Conservation (phyloP, 2,888 invertebrate species). For the Trypoxylon attenuatum region DNA sequence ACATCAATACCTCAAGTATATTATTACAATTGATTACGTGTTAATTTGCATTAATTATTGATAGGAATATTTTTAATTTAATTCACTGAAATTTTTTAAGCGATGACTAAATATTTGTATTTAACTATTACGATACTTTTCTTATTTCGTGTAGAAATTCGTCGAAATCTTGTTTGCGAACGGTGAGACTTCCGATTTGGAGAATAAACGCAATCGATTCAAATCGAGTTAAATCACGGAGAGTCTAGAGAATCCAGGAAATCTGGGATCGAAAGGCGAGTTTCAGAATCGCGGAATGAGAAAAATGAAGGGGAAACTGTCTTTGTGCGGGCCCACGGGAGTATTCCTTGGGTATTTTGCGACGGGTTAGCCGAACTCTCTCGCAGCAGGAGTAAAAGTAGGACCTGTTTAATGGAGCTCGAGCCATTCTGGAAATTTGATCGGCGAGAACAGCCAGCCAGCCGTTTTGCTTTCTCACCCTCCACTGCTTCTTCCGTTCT, state of each 20-base stretch:
- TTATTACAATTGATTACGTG: no score
- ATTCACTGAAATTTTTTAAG: no score
- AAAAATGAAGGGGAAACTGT: conserved; percentile 37
- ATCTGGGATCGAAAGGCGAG: conserved; percentile 43
- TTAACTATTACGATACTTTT: no score
- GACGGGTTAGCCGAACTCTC: conserved; percentile 54
- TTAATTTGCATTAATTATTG: no score
- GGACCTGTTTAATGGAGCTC: conserved; percentile 67
- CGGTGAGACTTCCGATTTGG: no score
- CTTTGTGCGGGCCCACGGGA: conserved; percentile 34
- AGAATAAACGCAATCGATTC: background rate
- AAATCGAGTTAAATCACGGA: conserved; percentile 49
- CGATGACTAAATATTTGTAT: no score
- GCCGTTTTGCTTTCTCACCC: conserved; percentile 47
- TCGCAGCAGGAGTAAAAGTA: conserved; percentile 51
- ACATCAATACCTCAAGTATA: no score
- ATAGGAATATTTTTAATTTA: no score
- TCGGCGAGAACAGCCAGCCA: conserved; percentile 65
- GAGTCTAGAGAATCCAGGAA: conserved; percentile 40
- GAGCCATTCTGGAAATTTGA: conserved; percentile 68
- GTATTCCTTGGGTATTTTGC: conserved; percentile 56
- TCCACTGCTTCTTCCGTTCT: conserved; percentile 16
- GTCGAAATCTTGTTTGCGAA: background rate
- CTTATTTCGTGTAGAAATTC: background rate
- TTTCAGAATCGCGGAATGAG: conserved; percentile 30